These are phyloP conservation scores for Nycticebus coucang DNA, from an alignment of 2,113 vertebrate genomes.

Conservation along the genomic window DNA sequence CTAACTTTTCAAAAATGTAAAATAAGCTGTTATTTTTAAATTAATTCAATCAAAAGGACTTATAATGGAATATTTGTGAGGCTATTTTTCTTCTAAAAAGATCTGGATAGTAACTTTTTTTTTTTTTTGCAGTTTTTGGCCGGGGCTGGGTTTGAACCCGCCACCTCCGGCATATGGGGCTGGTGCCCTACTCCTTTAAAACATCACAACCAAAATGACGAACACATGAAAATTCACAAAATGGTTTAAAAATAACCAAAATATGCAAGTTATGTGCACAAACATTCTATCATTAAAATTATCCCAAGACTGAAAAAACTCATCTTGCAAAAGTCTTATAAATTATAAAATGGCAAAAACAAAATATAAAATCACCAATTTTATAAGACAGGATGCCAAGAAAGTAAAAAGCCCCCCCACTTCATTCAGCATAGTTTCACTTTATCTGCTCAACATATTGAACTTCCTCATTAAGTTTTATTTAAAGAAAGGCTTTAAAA, in stretches of 20 bases:
- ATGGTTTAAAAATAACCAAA: not conserved
- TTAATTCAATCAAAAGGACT: constrained; percentile 6
- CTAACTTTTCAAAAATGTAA: not conserved
- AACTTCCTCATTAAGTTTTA: not conserved
- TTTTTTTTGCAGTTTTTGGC: too few species aligned
- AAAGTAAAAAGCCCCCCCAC: not conserved
- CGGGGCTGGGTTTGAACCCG: too few species aligned
- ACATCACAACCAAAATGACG: not conserved
- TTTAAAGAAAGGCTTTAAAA: not conserved
- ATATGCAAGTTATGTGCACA: not conserved
- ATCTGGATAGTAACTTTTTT: not conserved
- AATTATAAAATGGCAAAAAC: not conserved
- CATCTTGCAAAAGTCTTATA: not conserved
- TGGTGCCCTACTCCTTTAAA: not conserved
- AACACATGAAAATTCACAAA: not conserved
- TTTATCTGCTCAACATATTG: not conserved
- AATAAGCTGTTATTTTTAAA: not conserved
- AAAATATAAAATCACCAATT: not conserved
- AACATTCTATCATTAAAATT: constrained; percentile 39
- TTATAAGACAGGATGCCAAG: not conserved
- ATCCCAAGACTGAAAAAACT: not conserved
- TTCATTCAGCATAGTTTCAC: not conserved
- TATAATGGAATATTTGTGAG: constrained; percentile 4
- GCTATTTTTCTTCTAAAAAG: constrained; percentile 18
- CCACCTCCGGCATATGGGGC: too few species aligned